Base-by-base conservation (phyloP, 2,113 vertebrate genomes). In the Barnardius zonarius region DNA sequence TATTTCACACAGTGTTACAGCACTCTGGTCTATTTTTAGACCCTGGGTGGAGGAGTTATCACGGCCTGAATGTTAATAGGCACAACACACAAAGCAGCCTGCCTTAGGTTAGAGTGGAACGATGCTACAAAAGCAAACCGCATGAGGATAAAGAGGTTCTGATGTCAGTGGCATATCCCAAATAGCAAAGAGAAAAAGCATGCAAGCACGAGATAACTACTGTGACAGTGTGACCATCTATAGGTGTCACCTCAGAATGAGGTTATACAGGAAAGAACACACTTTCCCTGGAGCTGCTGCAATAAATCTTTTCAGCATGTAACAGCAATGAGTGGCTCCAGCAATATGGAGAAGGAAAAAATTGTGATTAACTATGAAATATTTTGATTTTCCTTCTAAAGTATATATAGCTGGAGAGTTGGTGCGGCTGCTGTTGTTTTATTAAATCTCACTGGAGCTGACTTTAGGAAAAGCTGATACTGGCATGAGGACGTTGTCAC, bases 1-100 rank as follows among this genome's bases (percentile, higher is more conserved):
- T 75, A 77, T 95, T 97, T 93, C 95, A 97, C 85, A 61, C 93
- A 81, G 35, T 1, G 20, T 66, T 95, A 95, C 94, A 73, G 93
- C 92, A 37, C 87, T 82, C 33, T 0, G 11, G 24, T 61, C 97
- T 98, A 97, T 97, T 96, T 98, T 97, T 98, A 98, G 96, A 95
- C 35, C 3, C 91, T 23, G 64, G 9, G 91, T 96, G 91, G 93
- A 93, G 94, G 96, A 92, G 88, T 90, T 88, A 70, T 85, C 95
- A 75, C 39, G 84, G 92, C 96, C 59, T 33, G 89, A 83, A 88
- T 95, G 95, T 33, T 94, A 95, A 94, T 83, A 92, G 95, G 94
- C 93, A 86, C 92, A 86, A 93, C 85, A 83, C 86, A 83, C 79
- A 79, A 76, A 92, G 62, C 61, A 14, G 61, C 73, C 83, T 81